A percentile compares a stretch with the other conserved stretches of the same genome.
Conservation (phyloP, 2,888 invertebrate genomes). For the Machimus atricapillus region DNA sequence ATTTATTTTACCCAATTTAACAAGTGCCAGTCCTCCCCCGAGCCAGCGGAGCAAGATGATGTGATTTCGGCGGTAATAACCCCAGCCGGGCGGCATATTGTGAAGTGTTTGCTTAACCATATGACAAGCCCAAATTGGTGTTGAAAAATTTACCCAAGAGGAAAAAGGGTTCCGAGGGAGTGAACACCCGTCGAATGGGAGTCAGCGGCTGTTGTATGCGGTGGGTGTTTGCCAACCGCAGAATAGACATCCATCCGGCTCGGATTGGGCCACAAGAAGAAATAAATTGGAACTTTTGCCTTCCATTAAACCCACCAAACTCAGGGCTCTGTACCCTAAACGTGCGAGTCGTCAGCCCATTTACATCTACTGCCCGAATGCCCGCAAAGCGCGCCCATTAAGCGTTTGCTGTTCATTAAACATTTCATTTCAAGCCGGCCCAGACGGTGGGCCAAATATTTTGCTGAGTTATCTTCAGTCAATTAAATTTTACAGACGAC, state of each 20-base stretch:
- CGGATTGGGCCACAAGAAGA: background rate
- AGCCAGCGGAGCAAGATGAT: slow-evolving; percentile 19
- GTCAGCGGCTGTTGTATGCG: background rate
- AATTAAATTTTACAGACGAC: slow-evolving; percentile 24
- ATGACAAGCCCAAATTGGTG: slow-evolving; percentile 37
- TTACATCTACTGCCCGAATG: background rate
- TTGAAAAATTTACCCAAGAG: slow-evolving; percentile 34
- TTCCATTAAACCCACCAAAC: background rate
- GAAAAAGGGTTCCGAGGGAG: slow-evolving; percentile 15
- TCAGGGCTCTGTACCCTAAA: background rate
- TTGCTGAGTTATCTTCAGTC: slow-evolving; percentile 36
- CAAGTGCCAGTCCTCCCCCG: background rate
- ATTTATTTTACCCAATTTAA: background rate
- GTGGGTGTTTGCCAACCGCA: background rate
- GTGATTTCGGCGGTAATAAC: slow-evolving; percentile 23
- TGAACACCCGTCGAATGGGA: background rate
- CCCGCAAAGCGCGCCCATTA: slow-evolving; percentile 22
- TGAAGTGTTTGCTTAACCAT: slow-evolving; percentile 30
- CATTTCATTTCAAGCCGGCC: background rate
- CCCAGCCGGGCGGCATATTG: background rate
- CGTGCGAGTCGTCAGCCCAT: background rate
- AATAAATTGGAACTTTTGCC: slow-evolving; percentile 6
- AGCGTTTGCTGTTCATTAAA: slow-evolving; percentile 39
- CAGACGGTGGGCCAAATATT: slow-evolving; percentile 12
- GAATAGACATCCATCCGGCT: background rate